These are phyloP conservation scores for Trissolcus japonicus DNA, from an alignment of 2,888 invertebrate species.

Conservation along the genomic window DNA sequence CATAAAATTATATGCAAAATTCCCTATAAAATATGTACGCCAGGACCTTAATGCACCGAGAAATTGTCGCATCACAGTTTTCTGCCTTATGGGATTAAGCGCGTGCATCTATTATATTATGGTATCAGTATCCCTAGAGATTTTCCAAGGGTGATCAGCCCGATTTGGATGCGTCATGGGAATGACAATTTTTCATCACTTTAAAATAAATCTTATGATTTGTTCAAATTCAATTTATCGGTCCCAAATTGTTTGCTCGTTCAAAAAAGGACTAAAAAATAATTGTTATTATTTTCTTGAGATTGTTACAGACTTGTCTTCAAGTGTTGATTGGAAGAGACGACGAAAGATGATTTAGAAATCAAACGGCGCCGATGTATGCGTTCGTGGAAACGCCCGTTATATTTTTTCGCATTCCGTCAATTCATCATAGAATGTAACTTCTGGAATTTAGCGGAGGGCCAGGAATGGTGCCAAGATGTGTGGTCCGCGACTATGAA, in stretches of 20 bases:
- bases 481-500: slow-evolving; percentile 70
- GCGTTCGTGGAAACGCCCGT: slow-evolving; percentile 52
- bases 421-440: slow-evolving; percentile 75
- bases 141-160: slow-evolving; percentile 33
- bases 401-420: slow-evolving; percentile 52
- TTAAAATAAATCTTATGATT: slow-evolving; percentile 27
- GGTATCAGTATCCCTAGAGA: slow-evolving; percentile 46
- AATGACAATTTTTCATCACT: slow-evolving; percentile 37
- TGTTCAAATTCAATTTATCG: not conserved
- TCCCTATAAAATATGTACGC: slow-evolving; percentile 75
- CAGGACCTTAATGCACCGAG: slow-evolving; percentile 73
- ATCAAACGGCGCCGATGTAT: slow-evolving; percentile 51
- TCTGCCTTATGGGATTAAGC: slow-evolving; percentile 65
- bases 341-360: slow-evolving; percentile 55
- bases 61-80: slow-evolving; percentile 70
- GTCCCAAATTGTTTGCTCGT: not conserved
- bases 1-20: slow-evolving; percentile 76
- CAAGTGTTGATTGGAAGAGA: slow-evolving; percentile 1
- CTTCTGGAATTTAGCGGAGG: slow-evolving; percentile 71
- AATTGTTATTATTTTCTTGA: not conserved
- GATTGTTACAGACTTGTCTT: not conserved
- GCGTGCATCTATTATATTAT: slow-evolving; percentile 64
- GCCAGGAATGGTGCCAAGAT: slow-evolving; percentile 65
- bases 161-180: slow-evolving; percentile 46
- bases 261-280: not conserved